Base-by-base conservation (phyloP, 1,140 invertebrate genomes). In the Drosophila biarmipes region DNA sequence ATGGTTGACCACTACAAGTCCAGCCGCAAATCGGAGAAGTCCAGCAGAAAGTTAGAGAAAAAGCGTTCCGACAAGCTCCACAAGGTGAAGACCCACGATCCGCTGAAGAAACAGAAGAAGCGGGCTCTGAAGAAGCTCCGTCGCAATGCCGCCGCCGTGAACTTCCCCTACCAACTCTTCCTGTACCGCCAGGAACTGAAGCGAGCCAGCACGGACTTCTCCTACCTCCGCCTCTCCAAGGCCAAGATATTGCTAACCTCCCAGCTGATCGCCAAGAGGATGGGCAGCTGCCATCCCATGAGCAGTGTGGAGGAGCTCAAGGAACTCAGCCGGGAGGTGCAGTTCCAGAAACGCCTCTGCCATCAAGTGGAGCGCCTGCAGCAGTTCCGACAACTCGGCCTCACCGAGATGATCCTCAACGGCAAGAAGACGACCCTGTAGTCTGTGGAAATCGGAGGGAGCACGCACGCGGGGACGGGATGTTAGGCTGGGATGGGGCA, bases 241-340 rank as follows among this genome's bases (percentile, higher is more conserved):
- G 75, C 84, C 35, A 87, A 87, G 37, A 87, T 87, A 2, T 45
- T 56, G 55, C 46, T 87, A 3, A 87, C 84, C 6, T 49, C 71
- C 2, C 42, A 76, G 4, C 72, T 87, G 6, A 87, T 87, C 4
- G 76, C 58, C 45, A 63, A 78, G 53, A 79, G 84, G 10, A 69
- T 87, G 11, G 66, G 46, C 17, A 40, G 12, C 52, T 64, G 35
- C 29, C 73, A 57, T 8, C 66, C 72, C 0, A 35, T 77, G 34
- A 58, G 76, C 52, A 84, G 48, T 19, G 42, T 89, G 17, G 79
- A 87, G 2, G 84, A 87, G 35, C 75, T 87, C 2, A 87, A 87
- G 59, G 46, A 63, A 34, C 62, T 87, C n/a, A 89, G 84, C 34
- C 84, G 84, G 6, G 84, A 87, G 59, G 69, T 89, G 52, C 79